phyloP scores from a whole-genome alignment of 2,113 vertebrate genomes.

The Copsychus sechellarum region DNA sequence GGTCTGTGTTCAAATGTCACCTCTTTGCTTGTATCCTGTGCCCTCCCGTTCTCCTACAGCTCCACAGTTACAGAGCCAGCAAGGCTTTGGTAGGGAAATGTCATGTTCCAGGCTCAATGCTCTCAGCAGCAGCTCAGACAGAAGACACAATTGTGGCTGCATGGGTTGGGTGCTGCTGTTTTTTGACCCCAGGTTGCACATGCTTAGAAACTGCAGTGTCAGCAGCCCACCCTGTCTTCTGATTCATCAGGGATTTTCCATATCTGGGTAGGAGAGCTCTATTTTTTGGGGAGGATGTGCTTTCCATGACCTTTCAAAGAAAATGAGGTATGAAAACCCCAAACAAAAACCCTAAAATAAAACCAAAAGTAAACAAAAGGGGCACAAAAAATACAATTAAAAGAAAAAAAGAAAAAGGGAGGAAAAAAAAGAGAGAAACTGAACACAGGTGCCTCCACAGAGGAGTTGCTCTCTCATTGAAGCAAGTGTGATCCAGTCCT shows the following conservation, averaged over 20 bases:
- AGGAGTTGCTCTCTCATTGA: rapidly evolving
- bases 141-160: rapidly evolving
- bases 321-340: not conserved
- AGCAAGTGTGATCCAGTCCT: rapidly evolving
- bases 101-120: not conserved
- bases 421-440: rapidly evolving
- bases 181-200: not conserved
- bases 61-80: no score
- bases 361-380: not conserved
- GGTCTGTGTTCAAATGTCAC: not conserved
- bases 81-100: not conserved
- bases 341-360: not conserved
- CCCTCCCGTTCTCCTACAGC: not conserved
- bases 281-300: not conserved
- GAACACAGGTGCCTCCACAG: rapidly evolving
- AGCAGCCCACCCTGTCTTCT: rapidly evolving
- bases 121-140: not conserved
- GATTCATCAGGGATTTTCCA: not conserved
- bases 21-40: not conserved
- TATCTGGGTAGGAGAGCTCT: not conserved
- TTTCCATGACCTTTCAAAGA: not conserved
- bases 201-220: not conserved
- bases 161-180: not conserved
- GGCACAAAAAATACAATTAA: not conserved
- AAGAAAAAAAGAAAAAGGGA: no score